These are phyloP conservation scores for Chelon labrosus DNA, from an alignment of 2,797 vertebrate species.

Conservation along the genomic window DNA sequence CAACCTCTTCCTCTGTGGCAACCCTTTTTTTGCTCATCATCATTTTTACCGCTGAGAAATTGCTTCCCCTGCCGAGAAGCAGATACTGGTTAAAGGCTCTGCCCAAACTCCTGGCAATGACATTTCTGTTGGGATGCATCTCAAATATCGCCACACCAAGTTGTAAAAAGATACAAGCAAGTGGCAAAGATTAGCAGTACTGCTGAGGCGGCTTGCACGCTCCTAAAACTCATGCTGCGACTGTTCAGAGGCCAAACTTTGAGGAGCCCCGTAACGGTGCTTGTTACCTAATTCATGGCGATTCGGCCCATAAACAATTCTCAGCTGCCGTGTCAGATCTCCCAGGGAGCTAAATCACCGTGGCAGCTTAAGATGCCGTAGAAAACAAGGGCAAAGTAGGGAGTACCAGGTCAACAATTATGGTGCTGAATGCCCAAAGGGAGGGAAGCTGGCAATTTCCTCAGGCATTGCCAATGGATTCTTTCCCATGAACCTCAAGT, in stretches of 20 bases:
- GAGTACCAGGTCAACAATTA: slow-evolving; percentile 68
- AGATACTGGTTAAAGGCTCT: slow-evolving; percentile 41
- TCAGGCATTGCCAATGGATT: slow-evolving; percentile 64
- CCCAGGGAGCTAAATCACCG: slow-evolving; percentile 51
- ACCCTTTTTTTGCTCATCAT: slow-evolving; percentile 69
- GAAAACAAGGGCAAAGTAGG: slow-evolving; percentile 64
- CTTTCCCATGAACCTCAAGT: slow-evolving; percentile 80
- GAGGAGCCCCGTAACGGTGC: slow-evolving; percentile 31
- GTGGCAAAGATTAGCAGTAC: slow-evolving; percentile 25
- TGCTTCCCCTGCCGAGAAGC: slow-evolving; percentile 57
- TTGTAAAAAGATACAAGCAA: slow-evolving; percentile 13
- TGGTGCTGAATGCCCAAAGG: slow-evolving; percentile 55
- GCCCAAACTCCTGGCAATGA: slow-evolving; percentile 1
- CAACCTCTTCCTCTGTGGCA: slow-evolving; percentile 74
- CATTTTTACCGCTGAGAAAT: slow-evolving; percentile 72
- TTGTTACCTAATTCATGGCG: slow-evolving; percentile 55
- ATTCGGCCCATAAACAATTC: slow-evolving; percentile 52
- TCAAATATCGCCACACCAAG: slow-evolving; percentile 23
- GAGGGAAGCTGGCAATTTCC: slow-evolving; percentile 79
- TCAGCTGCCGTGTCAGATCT: slow-evolving; percentile 35
- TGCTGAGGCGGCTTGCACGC: slow-evolving; percentile 30
- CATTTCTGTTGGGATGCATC: slow-evolving; percentile 36
- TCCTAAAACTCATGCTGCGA: slow-evolving; percentile 46
- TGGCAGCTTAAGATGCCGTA: slow-evolving; percentile 25
- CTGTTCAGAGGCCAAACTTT: slow-evolving; percentile 42